Conservation (phyloP, 1,140 invertebrate genomes). For the Bombus pascuorum region DNA sequence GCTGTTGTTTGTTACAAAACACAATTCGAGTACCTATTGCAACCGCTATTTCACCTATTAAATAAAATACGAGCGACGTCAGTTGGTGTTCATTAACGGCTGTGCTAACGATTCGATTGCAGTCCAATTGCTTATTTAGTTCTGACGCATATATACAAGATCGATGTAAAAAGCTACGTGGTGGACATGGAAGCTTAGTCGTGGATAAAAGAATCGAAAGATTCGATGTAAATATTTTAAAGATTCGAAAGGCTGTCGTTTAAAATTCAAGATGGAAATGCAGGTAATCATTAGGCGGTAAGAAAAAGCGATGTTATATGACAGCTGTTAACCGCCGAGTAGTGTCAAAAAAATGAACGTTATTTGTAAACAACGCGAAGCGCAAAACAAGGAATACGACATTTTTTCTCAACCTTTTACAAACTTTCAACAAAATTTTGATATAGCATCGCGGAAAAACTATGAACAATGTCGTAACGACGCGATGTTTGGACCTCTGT, state of each 20-base stretch:
- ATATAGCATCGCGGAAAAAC: too few relatives aligned
- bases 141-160: conserved; percentile 11
- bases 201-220: not conserved
- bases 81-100: conserved; percentile 79
- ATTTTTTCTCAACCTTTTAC: not conserved
- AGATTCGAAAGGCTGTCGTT: not conserved
- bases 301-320: not conserved
- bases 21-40: conserved; percentile 71
- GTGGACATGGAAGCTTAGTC: too few relatives aligned
- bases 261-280: not conserved
- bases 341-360: too few relatives aligned
- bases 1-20: conserved; percentile 79
- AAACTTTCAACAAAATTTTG: not conserved
- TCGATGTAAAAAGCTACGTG: not conserved
- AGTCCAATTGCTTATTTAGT: conserved; percentile 75
- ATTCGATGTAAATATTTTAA: not conserved
- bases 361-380: too few relatives aligned
- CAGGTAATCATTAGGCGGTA: too few relatives aligned
- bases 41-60: conserved; percentile 75
- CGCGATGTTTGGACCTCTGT: not conserved
- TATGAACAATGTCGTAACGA: not conserved
- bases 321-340: not conserved
- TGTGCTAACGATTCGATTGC: conserved; percentile 77
- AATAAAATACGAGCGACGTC: conserved; percentile 79
- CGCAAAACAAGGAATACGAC: not conserved